phyloP scores from a whole-genome alignment of 2,113 vertebrate species.

The Aspidoscelis tigris region DNA sequence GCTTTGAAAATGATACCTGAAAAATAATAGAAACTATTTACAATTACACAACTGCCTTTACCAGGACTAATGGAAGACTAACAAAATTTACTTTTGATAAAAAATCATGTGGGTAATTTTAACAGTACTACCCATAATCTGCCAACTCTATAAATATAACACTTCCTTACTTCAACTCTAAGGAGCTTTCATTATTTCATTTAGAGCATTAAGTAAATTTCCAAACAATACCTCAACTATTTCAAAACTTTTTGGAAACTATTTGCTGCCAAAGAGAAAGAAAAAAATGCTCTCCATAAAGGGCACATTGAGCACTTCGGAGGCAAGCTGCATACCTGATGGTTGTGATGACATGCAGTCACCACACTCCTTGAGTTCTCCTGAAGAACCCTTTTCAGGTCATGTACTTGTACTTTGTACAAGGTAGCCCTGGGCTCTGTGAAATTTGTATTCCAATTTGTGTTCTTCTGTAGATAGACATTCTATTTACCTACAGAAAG shows the following conservation, averaged over 20 bases:
- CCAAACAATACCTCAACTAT: neutral
- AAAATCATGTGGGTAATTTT: neutral
- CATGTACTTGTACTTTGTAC: too few species aligned
- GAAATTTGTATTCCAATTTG: too few species aligned
- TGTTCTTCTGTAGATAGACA: too few species aligned
- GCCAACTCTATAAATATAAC: neutral
- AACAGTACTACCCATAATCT: neutral
- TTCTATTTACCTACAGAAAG: too few species aligned
- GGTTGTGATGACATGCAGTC: too few species aligned
- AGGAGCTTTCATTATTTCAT: neutral
- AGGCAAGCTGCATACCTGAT: too few species aligned
- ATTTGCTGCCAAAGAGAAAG: too few species aligned
- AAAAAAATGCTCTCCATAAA: too few species aligned
- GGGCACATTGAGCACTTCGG: too few species aligned
- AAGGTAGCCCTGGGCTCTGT: too few species aligned
- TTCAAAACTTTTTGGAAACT: neutral
- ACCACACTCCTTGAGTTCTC: too few species aligned
- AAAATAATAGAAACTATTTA: neutral
- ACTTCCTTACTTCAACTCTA: neutral
- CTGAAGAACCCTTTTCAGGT: too few species aligned
- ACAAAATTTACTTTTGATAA: neutral
- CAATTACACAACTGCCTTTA: neutral
- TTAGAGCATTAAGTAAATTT: neutral
- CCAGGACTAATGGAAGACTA: neutral
- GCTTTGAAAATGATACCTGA: neutral